Conservation (phyloP, 2,113 vertebrate species). For the Heteronetta atricapilla region DNA sequence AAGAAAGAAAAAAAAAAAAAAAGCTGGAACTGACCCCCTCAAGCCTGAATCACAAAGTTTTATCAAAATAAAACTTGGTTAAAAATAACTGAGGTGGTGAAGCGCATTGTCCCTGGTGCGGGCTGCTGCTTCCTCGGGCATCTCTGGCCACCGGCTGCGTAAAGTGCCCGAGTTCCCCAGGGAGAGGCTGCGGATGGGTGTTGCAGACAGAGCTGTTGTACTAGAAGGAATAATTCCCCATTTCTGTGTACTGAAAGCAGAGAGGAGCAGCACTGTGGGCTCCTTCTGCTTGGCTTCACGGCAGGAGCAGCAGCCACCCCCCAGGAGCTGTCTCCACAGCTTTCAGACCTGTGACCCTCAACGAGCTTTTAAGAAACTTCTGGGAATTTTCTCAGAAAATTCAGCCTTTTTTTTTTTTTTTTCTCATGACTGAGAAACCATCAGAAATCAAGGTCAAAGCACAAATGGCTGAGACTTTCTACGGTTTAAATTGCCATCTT, state of each 20-base stretch:
- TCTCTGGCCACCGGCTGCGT: background rate
- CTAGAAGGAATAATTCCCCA: rapidly evolving
- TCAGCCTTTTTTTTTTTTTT: background rate
- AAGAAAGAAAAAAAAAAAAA: background rate
- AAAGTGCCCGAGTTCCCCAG: background rate
- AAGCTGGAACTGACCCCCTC: background rate
- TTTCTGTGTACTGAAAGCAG: background rate
- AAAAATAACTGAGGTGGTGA: background rate
- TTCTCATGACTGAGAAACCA: background rate
- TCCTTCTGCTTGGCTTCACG: rapidly evolving
- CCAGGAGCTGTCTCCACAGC: rapidly evolving
- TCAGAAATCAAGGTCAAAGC: background rate
- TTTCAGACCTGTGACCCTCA: background rate
- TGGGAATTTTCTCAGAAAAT: background rate
- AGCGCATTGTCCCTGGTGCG: background rate
- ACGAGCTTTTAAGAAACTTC: background rate
- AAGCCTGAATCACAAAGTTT: background rate
- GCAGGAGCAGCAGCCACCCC: background rate
- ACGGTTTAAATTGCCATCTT: rapidly evolving
- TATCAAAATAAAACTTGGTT: background rate
- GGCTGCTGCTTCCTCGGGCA: background rate
- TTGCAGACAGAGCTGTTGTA: background rate
- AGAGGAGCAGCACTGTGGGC: too few species aligned
- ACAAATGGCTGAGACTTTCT: background rate
- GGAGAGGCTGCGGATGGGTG: background rate